Base-by-base conservation (phyloP, 53 echinoderm and acorn worm species). In the Echinometra lucunter region DNA sequence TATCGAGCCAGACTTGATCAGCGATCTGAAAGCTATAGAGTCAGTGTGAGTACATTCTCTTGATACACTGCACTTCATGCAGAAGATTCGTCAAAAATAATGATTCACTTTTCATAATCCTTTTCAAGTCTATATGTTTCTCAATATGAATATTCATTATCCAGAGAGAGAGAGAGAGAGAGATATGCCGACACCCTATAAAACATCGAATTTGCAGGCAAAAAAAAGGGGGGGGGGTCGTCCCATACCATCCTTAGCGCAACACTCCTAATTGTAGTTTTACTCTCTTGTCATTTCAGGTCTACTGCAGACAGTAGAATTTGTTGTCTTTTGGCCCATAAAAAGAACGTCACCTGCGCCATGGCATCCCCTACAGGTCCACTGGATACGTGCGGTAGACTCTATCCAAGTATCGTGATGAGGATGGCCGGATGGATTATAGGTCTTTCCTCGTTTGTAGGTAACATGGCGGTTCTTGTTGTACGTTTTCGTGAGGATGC, bases 231-330 rank as follows among this genome's bases (percentile, higher is more conserved):
- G n/a, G n/a, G n/a, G n/a, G n/a, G n/a, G n/a, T n/a, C n/a, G n/a
- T n/a, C n/a, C n/a, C n/a, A n/a, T n/a, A n/a, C n/a, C n/a, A n/a
- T n/a, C n/a, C n/a, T n/a, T n/a, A n/a, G n/a, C n/a, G n/a, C n/a
- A n/a, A n/a, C n/a, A n/a, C n/a, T n/a, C n/a, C n/a, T n/a, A n/a
- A n/a, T 13, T 67, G 1, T 7, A 18, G 67, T 67, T 7, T 28
- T 28, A 30, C 67, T 67, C 34, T 80, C 45, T 82, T 78, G 44
- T 83, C 16, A 27, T 25, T 15, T 88, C 66, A 92, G 92, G 45
- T 92, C 92, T 40, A 92, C 92, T 45, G 23, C 44, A 47, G 92
- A 92, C 38, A n/a, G 25, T 3, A 49, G 92, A 32, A 15, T 92
- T 1, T 92, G 92, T 37, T 92, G 92, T 69, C 92, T 92, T 11